Percentiles rank a stretch among this genome's conserved stretches.
Evolutionary conservation across 2,113 vertebrate species (phyloP).

Genomic region (Prolemur simus): DNA sequence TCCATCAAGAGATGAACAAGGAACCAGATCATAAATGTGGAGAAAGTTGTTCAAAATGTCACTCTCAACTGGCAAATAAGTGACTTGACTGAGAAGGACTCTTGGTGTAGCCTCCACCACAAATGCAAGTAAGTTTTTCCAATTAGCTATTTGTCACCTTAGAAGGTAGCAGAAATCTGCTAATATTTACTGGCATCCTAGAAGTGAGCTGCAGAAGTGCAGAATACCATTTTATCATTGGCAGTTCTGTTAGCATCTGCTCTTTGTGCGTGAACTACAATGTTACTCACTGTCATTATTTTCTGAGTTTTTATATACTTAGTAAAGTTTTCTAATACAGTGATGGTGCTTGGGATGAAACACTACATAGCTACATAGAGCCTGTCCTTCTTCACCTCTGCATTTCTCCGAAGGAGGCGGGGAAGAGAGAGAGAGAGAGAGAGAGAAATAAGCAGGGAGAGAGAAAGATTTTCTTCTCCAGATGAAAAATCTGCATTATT

Average conservation of each 20-base stretch:
- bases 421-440: too few species aligned
- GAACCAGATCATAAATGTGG: background rate
- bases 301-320: background rate
- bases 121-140: background rate
- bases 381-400: background rate
- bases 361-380: background rate
- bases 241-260: background rate
- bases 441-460: too few species aligned
- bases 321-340: background rate
- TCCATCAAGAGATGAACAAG: background rate
- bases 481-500: background rate
- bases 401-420: background rate
- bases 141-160: background rate
- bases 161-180: background rate
- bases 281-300: background rate
- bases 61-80: background rate
- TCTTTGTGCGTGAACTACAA: background rate
- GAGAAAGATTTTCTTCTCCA: background rate
- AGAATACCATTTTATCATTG: background rate
- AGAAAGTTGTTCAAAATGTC: background rate
- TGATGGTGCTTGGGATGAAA: background rate
- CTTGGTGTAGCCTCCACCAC: background rate
- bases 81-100: too few species aligned
- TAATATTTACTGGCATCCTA: background rate
- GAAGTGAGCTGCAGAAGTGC: background rate